A percentile compares a stretch with the other conserved stretches of the same genome.
These are phyloP conservation scores for Pogonomyrmex barbatus DNA, from an alignment of 1,140 invertebrate species.

Conservation along the genomic window DNA sequence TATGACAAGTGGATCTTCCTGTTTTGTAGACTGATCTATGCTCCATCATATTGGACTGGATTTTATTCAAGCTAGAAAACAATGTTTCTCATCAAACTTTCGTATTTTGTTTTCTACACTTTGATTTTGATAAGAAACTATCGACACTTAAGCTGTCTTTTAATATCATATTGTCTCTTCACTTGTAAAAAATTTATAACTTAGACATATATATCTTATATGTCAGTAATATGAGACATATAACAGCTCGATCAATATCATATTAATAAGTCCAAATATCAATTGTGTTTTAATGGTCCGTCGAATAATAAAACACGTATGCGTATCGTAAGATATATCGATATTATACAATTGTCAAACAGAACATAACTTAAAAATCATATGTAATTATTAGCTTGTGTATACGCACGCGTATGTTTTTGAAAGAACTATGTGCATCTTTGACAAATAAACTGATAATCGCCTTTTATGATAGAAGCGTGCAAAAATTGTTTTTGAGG, in stretches of 20 bases:
- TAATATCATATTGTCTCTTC: slow-evolving; percentile 3
- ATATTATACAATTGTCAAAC: background rate
- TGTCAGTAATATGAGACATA: background rate
- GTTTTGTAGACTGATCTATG: slow-evolving; percentile 72
- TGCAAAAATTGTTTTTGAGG: too few species aligned
- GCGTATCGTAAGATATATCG: slow-evolving; percentile 41
- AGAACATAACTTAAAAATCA: background rate
- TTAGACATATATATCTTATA: background rate
- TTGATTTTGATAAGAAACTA: background rate
- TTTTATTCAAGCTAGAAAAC: slow-evolving; percentile 41
- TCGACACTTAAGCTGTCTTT: background rate
- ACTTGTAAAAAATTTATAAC: background rate
- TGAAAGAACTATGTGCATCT: background rate
- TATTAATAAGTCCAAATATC: slow-evolving; percentile 66
- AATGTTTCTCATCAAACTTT: slow-evolving; percentile 16
- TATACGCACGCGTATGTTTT: background rate
- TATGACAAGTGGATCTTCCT: slow-evolving; percentile 82
- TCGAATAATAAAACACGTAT: slow-evolving; percentile 69
- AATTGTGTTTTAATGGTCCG: slow-evolving; percentile 63
- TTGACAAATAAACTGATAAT: background rate
- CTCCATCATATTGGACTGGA: slow-evolving; percentile 16
- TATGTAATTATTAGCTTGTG: background rate
- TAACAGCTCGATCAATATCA: slow-evolving; percentile 58
- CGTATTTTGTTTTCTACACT: background rate
- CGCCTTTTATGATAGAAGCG: background rate